Evolutionary conservation across 2,888 invertebrate genomes (phyloP).

Genomic region (Agapetus fuscipes): DNA sequence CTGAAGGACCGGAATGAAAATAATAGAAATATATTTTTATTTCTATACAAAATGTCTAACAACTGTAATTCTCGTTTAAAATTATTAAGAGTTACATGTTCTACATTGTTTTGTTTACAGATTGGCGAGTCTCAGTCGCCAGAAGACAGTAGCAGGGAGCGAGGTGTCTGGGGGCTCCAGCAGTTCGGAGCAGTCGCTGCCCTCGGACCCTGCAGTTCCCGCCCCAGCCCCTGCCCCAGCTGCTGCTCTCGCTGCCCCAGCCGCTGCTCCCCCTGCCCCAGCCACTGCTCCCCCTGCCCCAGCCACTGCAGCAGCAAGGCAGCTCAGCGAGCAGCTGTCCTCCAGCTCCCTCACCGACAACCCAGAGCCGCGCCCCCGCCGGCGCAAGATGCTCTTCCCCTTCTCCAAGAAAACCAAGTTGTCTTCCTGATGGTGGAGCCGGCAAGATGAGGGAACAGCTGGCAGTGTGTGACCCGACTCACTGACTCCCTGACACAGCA

Average conservation of each 20-base stretch:
- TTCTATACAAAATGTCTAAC: too few species aligned
- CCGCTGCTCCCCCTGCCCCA: slow-evolving; percentile 20
- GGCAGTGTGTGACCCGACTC: too few species aligned
- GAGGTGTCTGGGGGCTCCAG: slow-evolving; percentile 18
- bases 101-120: too few species aligned
- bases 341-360: slow-evolving; percentile 23
- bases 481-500: too few species aligned
- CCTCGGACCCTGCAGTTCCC: slow-evolving; percentile 4
- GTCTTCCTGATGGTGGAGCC: too few species aligned
- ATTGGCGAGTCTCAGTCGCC: slow-evolving; percentile 10
- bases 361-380: slow-evolving; percentile 40
- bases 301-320: slow-evolving; percentile 22
- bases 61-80: too few species aligned
- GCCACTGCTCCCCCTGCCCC: slow-evolving; percentile 18
- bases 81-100: too few species aligned
- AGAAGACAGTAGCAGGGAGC: slow-evolving; percentile 10
- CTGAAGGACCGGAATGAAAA: too few species aligned
- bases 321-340: not conserved
- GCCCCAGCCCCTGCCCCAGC: slow-evolving; percentile 26
- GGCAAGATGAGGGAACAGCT: too few species aligned
- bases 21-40: too few species aligned
- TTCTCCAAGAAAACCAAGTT: slow-evolving; percentile 44
- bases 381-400: slow-evolving; percentile 54
- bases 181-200: slow-evolving; percentile 19
- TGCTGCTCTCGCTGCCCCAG: slow-evolving; percentile 23